Conservation (phyloP, 2,113 vertebrate genomes). For the Mola mola region DNA sequence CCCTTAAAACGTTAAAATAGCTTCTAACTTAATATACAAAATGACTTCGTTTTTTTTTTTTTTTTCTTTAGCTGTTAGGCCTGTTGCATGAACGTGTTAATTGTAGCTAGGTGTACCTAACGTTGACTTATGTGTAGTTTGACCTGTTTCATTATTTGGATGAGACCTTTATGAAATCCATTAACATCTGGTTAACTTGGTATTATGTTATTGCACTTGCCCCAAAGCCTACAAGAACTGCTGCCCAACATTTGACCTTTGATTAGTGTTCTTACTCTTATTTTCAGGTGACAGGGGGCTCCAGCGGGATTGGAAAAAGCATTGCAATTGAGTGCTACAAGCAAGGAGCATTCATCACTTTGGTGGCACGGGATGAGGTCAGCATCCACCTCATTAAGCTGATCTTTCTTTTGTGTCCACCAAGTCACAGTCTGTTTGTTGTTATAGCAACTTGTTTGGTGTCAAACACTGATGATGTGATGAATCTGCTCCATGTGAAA, state of each 20-base stretch:
- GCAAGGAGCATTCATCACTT: conserved; percentile 95
- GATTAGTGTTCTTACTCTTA: conserved; percentile 2
- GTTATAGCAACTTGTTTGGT: conserved; percentile 8
- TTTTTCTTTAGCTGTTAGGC: no score
- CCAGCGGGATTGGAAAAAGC: conserved; percentile 97
- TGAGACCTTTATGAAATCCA: no score
- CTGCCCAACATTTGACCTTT: neutral
- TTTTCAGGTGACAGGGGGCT: conserved; percentile 93
- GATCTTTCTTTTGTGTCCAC: neutral
- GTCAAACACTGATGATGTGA: conserved; percentile 10
- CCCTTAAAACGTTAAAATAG: no score
- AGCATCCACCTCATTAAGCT: conserved; percentile 41
- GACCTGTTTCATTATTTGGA: no score
- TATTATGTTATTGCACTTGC: no score
- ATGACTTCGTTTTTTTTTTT: no score
- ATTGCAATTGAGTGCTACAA: conserved; percentile 95
- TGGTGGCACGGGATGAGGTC: conserved; percentile 97
- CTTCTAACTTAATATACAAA: no score
- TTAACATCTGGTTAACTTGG: no score
- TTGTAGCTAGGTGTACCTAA: no score
- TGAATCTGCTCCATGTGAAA: conserved; percentile 16
- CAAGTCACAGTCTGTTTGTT: conserved; percentile 25
- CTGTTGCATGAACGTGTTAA: no score
- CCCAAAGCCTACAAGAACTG: no score
- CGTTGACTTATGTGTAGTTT: no score